Base-by-base conservation (phyloP, 2,888 invertebrate genomes). In the Hartigia nigra region DNA sequence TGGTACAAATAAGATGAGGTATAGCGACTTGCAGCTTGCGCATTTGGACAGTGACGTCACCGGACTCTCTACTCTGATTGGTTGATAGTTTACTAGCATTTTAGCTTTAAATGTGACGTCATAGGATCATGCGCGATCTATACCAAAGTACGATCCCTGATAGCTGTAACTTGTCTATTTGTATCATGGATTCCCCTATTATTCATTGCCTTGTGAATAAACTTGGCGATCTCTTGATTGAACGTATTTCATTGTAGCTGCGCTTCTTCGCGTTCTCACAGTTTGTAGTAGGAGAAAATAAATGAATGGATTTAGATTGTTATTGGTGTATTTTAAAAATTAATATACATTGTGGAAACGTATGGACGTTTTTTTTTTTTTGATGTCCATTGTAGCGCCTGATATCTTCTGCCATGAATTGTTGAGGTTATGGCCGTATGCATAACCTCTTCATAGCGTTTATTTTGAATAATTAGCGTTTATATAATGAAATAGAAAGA, bases 401-500 rank as follows among this genome's bases (percentile, higher is more conserved):
- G 4, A 37, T 9, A 55, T 55, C 55, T 23, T 55, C 55, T 55
- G 23, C 55, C 55, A 55, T 23, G 1, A 55, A 2, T 2, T 72
- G 31, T 31, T 31, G 34, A 32, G 34, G 34, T 32, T 72, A 72
- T 31, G 31, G 14, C 31, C 12, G 31, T 31, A 31, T 12, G 12
- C 72, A 32, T 31, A 14, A 31, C 34, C 34, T 72, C 72, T 70
- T 5, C 31, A 32, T 75, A 12, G 81, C 79, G 79, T 78, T 92
- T 89, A 94, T 92, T 94, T 95, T 1, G 94, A 92, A 88, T 95
- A 95, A 90, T 97, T 98, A 0, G 97, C 98, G 85, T 97, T 96
- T 77, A 99, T 97, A 90, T 99, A 99, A 90, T 99, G 99, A 91
- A 98, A 99, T 2, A 98, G 93, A 76, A 99, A 98, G n/a, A 99